A percentile compares a stretch with the other conserved stretches of the same genome.
Evolutionary conservation across 1,140 invertebrate genomes (phyloP).

Genomic region (Macrocentrus cingulum): DNA sequence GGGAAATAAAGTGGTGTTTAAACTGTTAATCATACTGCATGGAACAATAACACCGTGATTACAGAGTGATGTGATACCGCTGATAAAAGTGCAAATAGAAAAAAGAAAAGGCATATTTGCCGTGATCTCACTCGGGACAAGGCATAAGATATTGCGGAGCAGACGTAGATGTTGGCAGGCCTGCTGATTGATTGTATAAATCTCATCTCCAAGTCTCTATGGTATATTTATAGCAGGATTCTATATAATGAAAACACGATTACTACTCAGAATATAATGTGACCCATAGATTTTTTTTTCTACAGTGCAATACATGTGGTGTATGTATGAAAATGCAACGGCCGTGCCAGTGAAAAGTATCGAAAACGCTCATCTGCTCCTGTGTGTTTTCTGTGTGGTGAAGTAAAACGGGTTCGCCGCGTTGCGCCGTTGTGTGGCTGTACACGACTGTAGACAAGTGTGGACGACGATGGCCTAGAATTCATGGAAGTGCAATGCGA

Average conservation of each 20-base stretch:
- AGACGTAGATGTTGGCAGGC: not conserved
- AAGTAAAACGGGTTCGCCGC: not conserved
- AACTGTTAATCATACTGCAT: too few species aligned
- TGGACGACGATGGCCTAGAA: slow-evolving; percentile 23
- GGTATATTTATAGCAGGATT: not conserved
- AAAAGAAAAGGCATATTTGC: too few species aligned
- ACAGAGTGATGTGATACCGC: too few species aligned
- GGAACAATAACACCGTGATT: too few species aligned
- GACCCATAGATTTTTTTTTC: too few species aligned
- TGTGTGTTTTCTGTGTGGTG: not conserved
- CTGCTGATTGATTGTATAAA: not conserved
- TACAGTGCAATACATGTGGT: not conserved
- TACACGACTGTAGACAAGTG: not conserved
- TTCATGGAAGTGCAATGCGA: slow-evolving; percentile 35
- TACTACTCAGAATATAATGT: too few species aligned
- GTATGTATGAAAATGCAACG: not conserved
- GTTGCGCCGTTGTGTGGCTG: slow-evolving; percentile 2
- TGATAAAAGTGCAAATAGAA: too few species aligned
- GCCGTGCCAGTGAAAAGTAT: not conserved
- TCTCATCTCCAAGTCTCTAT: not conserved
- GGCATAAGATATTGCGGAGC: too few species aligned
- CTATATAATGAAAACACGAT: not conserved
- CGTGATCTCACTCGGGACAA: too few species aligned
- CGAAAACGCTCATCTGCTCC: not conserved
- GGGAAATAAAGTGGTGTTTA: too few species aligned